Evolutionary conservation across 2,888 invertebrate genomes (phyloP).

Genomic region (Eristalis pertinax): DNA sequence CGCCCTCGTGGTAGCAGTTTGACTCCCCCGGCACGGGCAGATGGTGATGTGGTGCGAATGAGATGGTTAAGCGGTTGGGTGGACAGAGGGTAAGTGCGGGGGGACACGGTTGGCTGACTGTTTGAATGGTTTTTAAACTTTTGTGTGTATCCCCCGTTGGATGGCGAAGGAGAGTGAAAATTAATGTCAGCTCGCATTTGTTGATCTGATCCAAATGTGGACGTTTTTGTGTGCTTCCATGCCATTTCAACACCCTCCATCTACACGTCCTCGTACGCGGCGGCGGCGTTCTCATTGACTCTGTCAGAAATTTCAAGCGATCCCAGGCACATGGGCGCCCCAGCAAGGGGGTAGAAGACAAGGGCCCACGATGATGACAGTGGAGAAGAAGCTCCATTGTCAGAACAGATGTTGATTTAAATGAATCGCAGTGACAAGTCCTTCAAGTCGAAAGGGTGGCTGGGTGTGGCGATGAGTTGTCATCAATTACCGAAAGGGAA

Average conservation of each 20-base stretch:
- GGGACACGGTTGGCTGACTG: slow-evolving; percentile 32
- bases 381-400: slow-evolving; percentile 45
- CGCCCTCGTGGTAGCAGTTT: slow-evolving; percentile 14
- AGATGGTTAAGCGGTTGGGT: slow-evolving; percentile 54
- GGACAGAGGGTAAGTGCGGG: slow-evolving; percentile 26
- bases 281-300: slow-evolving; percentile 41
- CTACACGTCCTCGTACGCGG: background rate
- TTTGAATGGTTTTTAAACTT: slow-evolving; percentile 57
- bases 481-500: slow-evolving; percentile 60
- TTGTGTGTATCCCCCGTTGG: slow-evolving; percentile 17
- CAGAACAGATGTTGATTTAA: slow-evolving; percentile 66
- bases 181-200: slow-evolving; percentile 68
- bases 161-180: slow-evolving; percentile 32
- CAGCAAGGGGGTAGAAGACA: background rate
- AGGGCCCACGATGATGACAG: slow-evolving; percentile 33
- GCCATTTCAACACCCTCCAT: background rate
- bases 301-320: slow-evolving; percentile 50
- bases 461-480: slow-evolving; percentile 32
- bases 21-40: slow-evolving; percentile 1
- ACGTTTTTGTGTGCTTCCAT: slow-evolving; percentile 44
- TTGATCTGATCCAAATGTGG: slow-evolving; percentile 63
- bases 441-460: slow-evolving; percentile 37
- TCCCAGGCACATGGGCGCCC: slow-evolving; percentile 22
- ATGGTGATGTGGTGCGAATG: slow-evolving; percentile 63
- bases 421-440: slow-evolving; percentile 60